A percentile compares a stretch with the other conserved stretches of the same genome.
These are phyloP conservation scores for Genyomyrus donnyi DNA, from an alignment of 2,113 vertebrate genomes.

Conservation along the genomic window DNA sequence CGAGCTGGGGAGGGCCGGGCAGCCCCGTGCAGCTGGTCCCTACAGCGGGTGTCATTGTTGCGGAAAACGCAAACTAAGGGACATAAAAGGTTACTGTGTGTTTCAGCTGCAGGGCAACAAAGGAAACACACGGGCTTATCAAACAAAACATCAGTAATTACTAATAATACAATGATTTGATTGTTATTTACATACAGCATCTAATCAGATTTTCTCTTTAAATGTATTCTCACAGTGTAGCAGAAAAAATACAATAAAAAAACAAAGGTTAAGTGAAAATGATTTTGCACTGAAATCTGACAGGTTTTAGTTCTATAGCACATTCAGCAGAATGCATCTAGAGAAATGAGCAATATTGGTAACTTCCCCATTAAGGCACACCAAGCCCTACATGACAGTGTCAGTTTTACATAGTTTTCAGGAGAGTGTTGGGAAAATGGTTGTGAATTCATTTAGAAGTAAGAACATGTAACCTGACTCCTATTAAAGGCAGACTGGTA, in stretches of 20 bases:
- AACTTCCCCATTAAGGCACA: background rate
- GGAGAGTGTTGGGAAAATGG: background rate
- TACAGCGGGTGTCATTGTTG: background rate
- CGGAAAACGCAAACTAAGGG: background rate
- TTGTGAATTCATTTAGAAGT: background rate
- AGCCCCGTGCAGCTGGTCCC: background rate
- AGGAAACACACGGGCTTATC: background rate
- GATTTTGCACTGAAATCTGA: background rate
- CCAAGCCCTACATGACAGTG: background rate
- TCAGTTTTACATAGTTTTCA: background rate
- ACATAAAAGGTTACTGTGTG: background rate
- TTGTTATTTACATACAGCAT: background rate
- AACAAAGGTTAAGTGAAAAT: background rate
- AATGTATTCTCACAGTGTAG: background rate
- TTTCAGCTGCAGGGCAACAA: background rate
- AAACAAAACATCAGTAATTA: background rate
- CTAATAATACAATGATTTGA: background rate
- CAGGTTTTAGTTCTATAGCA: background rate
- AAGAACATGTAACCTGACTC: background rate
- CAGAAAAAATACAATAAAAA: background rate
- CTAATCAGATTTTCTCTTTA: background rate
- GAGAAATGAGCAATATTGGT: background rate
- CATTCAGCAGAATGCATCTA: background rate
- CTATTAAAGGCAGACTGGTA: background rate
- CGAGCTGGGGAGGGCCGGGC: background rate